phyloP scores from a whole-genome alignment of 2,797 vertebrate genomes.

The Delichon dasypus region DNA sequence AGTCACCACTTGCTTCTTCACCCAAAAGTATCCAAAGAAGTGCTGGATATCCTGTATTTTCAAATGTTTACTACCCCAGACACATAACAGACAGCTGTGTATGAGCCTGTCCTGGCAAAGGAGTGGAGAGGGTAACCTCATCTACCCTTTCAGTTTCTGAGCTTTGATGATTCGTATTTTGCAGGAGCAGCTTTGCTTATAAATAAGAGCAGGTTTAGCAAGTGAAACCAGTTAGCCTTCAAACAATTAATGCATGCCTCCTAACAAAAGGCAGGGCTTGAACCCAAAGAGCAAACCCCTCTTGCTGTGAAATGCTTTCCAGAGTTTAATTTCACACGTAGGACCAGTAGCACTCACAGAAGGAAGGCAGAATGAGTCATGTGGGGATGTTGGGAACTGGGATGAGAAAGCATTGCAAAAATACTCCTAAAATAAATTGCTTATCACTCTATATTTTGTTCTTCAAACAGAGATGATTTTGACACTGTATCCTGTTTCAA shows the following conservation, averaged over 20 bases:
- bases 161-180: conserved; percentile 49
- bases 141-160: conserved; percentile 25
- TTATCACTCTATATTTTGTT: conserved; percentile 18
- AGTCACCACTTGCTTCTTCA: not conserved
- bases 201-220: conserved; percentile 54
- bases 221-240: conserved; percentile 35
- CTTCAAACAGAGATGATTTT: conserved; percentile 7
- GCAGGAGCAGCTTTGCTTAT: conserved; percentile 37
- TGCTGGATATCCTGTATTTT: not conserved
- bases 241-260: not conserved
- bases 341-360: conserved; percentile 24
- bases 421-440: conserved; percentile 5
- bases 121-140: conserved; percentile 36
- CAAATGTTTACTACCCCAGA: not conserved
- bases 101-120: not conserved
- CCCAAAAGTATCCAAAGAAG: not conserved
- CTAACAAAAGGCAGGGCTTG: conserved; percentile 36
- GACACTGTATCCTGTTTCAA: not conserved
- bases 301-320: conserved; percentile 24
- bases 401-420: conserved; percentile 42
- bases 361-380: conserved; percentile 49
- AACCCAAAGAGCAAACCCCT: conserved; percentile 1
- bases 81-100: not conserved
- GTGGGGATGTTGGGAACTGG: not conserved
- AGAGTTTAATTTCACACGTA: conserved; percentile 33